These are phyloP conservation scores for Brachyhypopomus occidentalis DNA, from an alignment of 2,113 vertebrate species.

Conservation along the genomic window DNA sequence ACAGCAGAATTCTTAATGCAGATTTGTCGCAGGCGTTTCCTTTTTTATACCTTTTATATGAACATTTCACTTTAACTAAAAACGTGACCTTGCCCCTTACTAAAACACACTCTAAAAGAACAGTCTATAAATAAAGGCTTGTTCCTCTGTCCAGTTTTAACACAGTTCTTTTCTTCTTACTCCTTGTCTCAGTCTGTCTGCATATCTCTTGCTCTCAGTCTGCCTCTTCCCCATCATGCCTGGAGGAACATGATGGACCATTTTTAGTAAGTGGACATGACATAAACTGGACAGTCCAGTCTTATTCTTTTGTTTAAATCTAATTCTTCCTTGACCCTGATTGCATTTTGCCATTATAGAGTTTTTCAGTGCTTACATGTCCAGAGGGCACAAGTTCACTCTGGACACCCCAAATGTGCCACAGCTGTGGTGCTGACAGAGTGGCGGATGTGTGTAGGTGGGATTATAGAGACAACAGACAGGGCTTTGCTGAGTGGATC, in stretches of 20 bases:
- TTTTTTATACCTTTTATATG: too few species aligned
- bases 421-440: background rate
- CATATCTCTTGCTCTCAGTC: background rate
- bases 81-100: background rate
- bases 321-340: constrained; percentile 51
- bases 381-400: constrained; percentile 36
- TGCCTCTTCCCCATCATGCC: background rate
- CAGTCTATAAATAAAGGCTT: too few species aligned
- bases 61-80: too few species aligned
- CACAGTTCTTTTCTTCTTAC: too few species aligned
- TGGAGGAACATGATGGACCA: constrained; percentile 42
- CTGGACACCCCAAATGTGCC: constrained; percentile 16
- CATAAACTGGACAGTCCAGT: constrained; percentile 37
- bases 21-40: too few species aligned
- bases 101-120: too few species aligned
- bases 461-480: constrained; percentile 1
- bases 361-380: constrained; percentile 39
- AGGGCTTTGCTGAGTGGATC: constrained; percentile 8
- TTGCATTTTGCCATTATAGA: constrained; percentile 46
- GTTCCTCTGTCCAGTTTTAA: too few species aligned
- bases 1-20: too few species aligned
- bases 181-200: background rate
- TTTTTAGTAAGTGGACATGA: constrained; percentile 41
- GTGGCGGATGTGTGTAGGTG: background rate
- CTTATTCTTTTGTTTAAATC: constrained; percentile 44